Percentiles rank a stretch among this genome's conserved stretches.
Conservation (phyloP, 1,140 invertebrate species). For the Dendrolimus punctatus region DNA sequence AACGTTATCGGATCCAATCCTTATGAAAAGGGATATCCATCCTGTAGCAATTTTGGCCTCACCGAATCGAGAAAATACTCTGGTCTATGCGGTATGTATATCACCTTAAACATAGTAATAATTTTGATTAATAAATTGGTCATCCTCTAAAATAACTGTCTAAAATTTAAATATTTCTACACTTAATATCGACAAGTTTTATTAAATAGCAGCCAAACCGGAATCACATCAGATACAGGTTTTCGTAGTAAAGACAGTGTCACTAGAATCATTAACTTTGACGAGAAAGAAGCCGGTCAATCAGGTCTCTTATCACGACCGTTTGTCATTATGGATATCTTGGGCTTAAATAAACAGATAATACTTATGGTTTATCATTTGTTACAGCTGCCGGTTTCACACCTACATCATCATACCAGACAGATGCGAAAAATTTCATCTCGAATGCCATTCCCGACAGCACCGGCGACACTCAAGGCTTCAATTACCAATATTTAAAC, state of each 20-base stretch:
- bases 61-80: conserved; percentile 80
- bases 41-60: conserved; percentile 80
- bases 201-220: no score
- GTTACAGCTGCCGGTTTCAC: conserved; percentile 50
- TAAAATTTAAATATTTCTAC: no score
- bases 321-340: no score
- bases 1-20: conserved; percentile 83
- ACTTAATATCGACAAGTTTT: no score
- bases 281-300: no score
- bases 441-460: conserved; percentile 64
- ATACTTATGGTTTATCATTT: conserved; percentile 12
- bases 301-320: no score
- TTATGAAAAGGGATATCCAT: conserved; percentile 81
- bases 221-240: no score
- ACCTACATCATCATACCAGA: conserved; percentile 46
- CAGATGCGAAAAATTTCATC: conserved; percentile 52
- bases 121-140: no score
- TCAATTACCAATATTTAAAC: conserved; percentile 48
- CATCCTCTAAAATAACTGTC: no score
- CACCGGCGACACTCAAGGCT: conserved; percentile 41
- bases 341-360: no score
- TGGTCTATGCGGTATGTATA: conserved; percentile 83
- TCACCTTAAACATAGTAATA: neutral
- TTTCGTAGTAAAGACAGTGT: no score
- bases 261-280: no score